Base-by-base conservation (phyloP, 2,888 invertebrate species). In the Cistogaster globosa region DNA sequence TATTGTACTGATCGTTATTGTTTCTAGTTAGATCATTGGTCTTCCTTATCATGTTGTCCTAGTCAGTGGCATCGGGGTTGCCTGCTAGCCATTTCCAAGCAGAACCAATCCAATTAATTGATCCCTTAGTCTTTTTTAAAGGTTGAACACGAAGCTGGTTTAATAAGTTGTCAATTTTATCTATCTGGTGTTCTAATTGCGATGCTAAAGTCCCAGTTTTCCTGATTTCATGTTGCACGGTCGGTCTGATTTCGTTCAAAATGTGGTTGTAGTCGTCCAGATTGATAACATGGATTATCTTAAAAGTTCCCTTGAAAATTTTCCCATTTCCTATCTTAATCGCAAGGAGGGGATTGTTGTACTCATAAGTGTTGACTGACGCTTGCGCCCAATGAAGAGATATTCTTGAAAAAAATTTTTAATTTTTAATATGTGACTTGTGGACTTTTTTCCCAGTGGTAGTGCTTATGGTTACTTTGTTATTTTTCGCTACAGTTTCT, bases 21-120 rank as follows among this genome's bases (percentile, higher is more conserved):
- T 36, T 68, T 16, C 11, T 18, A 36, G 48, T 51, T 48, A 32
- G 18, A 12, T 68, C 51, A 18, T 68, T 51, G 32, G 68, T 51
- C 20, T 53, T 68, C 38, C 9, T 38, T 18, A 68, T 36, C 1
- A 55, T 51, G 38, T 32, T 22, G 32, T 71, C 58, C 48, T 32
- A 69, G 20, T 69, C 68, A 18, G 67, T 48, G n/a, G 63, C 63
- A 14, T 71, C 71, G 6, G 45, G 32, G 8, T 71, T 71, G 32
- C 57, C 76, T 45, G 58, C 75, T 18, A 77, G 16, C 77, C 82
- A 83, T 65, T 83, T 83, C 65, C 76, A 60, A 4, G 67, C 72
- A 36, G 76, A 76, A 20, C 76, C 76, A 16, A 83, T 78, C 72
- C 83, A 84, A n/a, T 84, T 77, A 12, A 81, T 76, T 55, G 62